These are phyloP conservation scores for Dilophus febrilis DNA, from an alignment of 2,888 invertebrate species.

Conservation along the genomic window DNA sequence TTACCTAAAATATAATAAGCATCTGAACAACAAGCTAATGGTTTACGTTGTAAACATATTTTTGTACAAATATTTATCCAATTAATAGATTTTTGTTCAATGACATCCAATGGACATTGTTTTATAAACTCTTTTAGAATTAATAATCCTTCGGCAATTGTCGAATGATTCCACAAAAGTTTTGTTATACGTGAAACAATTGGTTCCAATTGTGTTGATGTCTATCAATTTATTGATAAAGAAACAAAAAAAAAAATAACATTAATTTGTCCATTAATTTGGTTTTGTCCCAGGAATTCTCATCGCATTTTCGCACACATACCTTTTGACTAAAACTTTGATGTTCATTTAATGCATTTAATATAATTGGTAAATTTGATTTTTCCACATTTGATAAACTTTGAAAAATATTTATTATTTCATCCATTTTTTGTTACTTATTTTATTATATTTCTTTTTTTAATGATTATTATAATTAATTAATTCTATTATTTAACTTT, in stretches of 20 bases:
- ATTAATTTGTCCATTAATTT: too few relatives aligned
- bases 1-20: constrained; percentile 14
- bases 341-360: constrained; percentile 17
- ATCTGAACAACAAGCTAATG: constrained; percentile 9
- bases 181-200: constrained; percentile 15
- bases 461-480: too few relatives aligned
- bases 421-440: constrained; percentile 18
- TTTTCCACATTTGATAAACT: constrained; percentile 12
- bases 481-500: too few relatives aligned
- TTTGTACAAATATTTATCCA: constrained; percentile 18
- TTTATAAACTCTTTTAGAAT: constrained; percentile 14
- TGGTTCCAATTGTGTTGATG: constrained; percentile 5
- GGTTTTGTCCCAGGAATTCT: too few relatives aligned
- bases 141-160: constrained; percentile 13
- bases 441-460: too few relatives aligned
- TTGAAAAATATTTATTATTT: constrained; percentile 15
- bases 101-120: constrained; percentile 14
- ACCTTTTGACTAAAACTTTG: constrained; percentile 16
- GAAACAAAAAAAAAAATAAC: too few relatives aligned
- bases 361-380: constrained; percentile 12
- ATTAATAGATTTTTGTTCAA: constrained; percentile 16
- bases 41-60: constrained; percentile 14
- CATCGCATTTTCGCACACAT: constrained; percentile 6
- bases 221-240: constrained; percentile 2
- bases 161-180: constrained; percentile 13